Conservation (phyloP, 1,140 invertebrate genomes). For the Psilanteris sp. region DNA sequence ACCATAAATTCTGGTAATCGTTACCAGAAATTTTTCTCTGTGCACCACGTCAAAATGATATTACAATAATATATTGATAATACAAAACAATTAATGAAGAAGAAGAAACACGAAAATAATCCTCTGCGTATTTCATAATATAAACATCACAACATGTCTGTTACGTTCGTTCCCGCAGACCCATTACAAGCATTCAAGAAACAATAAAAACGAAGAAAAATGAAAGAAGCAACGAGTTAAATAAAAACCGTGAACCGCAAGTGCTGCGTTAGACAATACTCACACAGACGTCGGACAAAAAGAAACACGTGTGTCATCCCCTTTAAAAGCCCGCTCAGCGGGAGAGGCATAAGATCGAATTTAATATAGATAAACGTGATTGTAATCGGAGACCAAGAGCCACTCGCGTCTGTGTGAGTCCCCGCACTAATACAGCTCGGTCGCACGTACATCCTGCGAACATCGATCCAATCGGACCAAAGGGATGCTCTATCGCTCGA, state of each 20-base stretch:
- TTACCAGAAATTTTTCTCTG: no score
- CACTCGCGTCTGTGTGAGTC: slow-evolving; percentile 12
- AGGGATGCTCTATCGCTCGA: slow-evolving; percentile 10
- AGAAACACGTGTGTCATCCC: slow-evolving; percentile 25
- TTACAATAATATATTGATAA: no score
- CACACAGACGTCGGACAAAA: slow-evolving; percentile 3
- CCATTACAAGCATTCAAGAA: no score
- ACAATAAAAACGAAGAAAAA: background rate
- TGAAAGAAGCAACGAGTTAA: no score
- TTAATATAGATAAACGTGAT: slow-evolving; percentile 38
- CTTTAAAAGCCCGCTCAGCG: slow-evolving; percentile 31
- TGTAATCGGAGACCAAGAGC: slow-evolving; percentile 35
- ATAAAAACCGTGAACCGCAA: background rate
- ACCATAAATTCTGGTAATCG: no score
- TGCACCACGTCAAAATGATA: no score
- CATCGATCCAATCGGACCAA: slow-evolving; percentile 30
- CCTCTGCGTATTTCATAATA: no score
- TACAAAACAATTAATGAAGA: no score
- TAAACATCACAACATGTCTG: no score
- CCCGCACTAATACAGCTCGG: no score
- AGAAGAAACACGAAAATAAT: no score
- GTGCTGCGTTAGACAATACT: background rate
- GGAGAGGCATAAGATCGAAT: slow-evolving; percentile 37
- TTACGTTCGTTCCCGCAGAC: no score
- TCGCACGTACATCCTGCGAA: slow-evolving; percentile 2